phyloP scores from a whole-genome alignment of 2,888 invertebrate species.

The Theristus sp. region DNA sequence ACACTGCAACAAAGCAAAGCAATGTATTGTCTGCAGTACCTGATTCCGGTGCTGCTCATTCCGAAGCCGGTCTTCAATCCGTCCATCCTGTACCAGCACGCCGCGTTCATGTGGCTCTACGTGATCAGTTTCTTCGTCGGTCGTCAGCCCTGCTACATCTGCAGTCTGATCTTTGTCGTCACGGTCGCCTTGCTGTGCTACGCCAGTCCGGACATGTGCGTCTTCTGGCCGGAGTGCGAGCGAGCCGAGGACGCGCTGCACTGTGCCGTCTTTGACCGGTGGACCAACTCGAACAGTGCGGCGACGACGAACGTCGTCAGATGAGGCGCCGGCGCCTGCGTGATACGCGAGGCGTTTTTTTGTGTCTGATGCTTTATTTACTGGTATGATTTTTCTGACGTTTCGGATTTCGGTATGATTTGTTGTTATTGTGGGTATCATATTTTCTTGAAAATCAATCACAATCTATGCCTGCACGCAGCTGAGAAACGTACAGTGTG shows the following conservation, averaged over 20 bases:
- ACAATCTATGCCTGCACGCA: no score
- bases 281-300: no score
- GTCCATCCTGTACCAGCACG: constrained; percentile 69
- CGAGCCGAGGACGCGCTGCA: not conserved
- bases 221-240: constrained; percentile 50
- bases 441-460: no score
- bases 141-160: constrained; percentile 87
- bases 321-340: no score
- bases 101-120: constrained; percentile 90
- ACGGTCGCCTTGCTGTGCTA: constrained; percentile 86
- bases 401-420: no score
- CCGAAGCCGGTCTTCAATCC: constrained; percentile 85
- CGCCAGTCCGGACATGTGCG: constrained; percentile 80
- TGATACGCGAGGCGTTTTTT: no score
- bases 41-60: constrained; percentile 84
- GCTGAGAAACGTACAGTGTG: no score
- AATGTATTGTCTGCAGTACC: constrained; percentile 93
- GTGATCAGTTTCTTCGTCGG: constrained; percentile 89
- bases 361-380: no score
- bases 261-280: not conserved
- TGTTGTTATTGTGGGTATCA: no score
- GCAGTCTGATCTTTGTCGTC: constrained; percentile 77
- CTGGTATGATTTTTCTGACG: no score
- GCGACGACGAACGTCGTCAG: no score
- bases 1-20: no score